These are phyloP conservation scores for Phaenicophaeus curvirostris DNA, from an alignment of 2,797 vertebrate genomes.

Conservation along the genomic window DNA sequence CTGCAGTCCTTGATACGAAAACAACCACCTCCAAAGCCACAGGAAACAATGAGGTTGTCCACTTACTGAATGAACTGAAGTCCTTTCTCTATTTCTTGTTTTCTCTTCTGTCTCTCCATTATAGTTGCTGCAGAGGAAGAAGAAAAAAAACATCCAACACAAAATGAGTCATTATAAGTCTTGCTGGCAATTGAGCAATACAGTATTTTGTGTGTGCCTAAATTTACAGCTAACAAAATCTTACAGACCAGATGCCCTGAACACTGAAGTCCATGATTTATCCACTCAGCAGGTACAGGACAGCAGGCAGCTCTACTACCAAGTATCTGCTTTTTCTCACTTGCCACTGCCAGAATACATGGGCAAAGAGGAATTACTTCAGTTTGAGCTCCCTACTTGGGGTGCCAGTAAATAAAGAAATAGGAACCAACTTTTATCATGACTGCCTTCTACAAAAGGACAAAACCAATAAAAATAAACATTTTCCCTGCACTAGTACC, in stretches of 20 bases:
- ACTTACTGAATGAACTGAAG: conserved; percentile 98
- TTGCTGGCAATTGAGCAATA: conserved; percentile 23
- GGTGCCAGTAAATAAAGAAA: conserved; percentile 27
- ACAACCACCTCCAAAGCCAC: neutral
- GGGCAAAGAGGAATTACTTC: conserved; percentile 10
- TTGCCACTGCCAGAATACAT: neutral
- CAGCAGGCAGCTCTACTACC: neutral
- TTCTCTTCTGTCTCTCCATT: conserved; percentile 92
- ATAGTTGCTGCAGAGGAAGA: conserved; percentile 76
- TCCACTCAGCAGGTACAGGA: conserved; percentile 4
- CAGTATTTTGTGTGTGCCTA: neutral
- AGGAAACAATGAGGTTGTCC: neutral
- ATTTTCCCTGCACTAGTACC: neutral
- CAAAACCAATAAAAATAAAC: neutral
- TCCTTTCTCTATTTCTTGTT: conserved; percentile 96
- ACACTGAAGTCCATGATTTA: neutral
- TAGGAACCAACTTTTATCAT: neutral
- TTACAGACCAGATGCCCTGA: conserved; percentile 33
- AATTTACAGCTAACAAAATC: conserved; percentile 55
- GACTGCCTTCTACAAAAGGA: conserved; percentile 20
- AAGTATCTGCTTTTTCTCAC: conserved; percentile 43
- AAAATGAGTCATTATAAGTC: conserved; percentile 34
- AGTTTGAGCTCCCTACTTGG: neutral
- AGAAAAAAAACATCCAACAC: neutral
- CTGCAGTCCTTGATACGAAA: neutral